phyloP scores from a whole-genome alignment of 2,797 vertebrate species.

The Ceryle rudis region DNA sequence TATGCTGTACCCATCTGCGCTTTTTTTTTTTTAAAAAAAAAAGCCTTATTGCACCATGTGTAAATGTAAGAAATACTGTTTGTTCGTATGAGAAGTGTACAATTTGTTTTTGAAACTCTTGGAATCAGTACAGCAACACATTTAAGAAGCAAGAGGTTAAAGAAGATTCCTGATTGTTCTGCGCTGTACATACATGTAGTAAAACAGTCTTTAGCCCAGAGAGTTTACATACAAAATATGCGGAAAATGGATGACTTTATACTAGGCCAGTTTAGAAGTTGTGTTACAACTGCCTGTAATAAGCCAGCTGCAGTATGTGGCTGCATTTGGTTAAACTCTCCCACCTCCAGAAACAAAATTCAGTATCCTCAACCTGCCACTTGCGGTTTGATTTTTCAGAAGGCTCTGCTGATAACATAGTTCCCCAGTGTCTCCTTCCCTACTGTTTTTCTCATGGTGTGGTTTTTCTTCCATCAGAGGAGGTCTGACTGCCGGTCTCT shows the following conservation, averaged over 20 bases:
- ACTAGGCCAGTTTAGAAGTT: background rate
- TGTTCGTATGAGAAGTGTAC: background rate
- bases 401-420: background rate
- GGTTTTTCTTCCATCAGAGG: background rate
- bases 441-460: background rate
- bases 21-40: background rate
- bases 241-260: background rate
- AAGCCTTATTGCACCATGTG: background rate
- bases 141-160: background rate
- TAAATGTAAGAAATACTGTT: background rate
- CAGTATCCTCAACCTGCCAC: background rate
- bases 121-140: background rate
- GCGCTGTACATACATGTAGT: background rate
- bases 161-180: background rate
- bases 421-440: background rate
- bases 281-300: background rate
- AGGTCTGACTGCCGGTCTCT: background rate
- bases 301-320: background rate
- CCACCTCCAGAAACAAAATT: background rate
- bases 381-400: background rate
- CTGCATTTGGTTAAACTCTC: background rate
- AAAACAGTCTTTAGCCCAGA: background rate
- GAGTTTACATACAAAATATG: background rate
- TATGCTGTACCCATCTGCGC: background rate
- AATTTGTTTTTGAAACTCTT: background rate